Base-by-base conservation (phyloP, 2,888 invertebrate species). In the Catocala sponsa region DNA sequence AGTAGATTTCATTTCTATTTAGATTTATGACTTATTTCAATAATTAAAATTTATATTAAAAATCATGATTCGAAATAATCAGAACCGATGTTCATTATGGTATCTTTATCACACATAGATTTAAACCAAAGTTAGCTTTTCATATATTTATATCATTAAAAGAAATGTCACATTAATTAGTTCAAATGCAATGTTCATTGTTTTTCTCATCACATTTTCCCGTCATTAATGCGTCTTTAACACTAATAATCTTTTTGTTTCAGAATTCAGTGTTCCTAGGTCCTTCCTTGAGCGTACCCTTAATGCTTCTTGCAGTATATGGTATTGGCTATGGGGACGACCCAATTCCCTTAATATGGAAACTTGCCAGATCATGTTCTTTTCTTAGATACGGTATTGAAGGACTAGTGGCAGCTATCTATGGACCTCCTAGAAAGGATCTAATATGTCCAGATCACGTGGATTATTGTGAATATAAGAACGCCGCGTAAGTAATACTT, bases 221-320 rank as follows among this genome's bases (percentile, higher is more conserved):
- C n/a, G n/a, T n/a, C n/a, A n/a, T n/a, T n/a, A n/a, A n/a, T n/a
- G n/a, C n/a, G n/a, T n/a, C n/a, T n/a, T n/a, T n/a, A n/a, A n/a
- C n/a, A 9, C 4, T 7, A 15, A 6, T n/a, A 52, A 25, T 25
- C 25, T 4, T 25, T 25, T 2, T 25, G 25, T 25, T 25, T 2
- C 90, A 98, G 98, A 98, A 98, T 82, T 96, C 97, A 35, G 97
- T 98, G 89, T 99, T 99, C 87, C 94, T 98, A 76, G 99, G 98
- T 0, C 98, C 99, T 12, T 97, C 98, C 0, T 84, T 97, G 62
- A 95, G 97, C 56, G 98, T 98, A 5, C 99, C 99, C 0, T 92
- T 99, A 10, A 97, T 99, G 95, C 89, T 99, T 59, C 95, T 99
- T 53, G 97, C 98, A 5, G 97, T 97, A 0, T 97, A 97, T 82